These are phyloP conservation scores for Harpegnathos saltator DNA, from an alignment of 1,140 invertebrate species.

Conservation along the genomic window DNA sequence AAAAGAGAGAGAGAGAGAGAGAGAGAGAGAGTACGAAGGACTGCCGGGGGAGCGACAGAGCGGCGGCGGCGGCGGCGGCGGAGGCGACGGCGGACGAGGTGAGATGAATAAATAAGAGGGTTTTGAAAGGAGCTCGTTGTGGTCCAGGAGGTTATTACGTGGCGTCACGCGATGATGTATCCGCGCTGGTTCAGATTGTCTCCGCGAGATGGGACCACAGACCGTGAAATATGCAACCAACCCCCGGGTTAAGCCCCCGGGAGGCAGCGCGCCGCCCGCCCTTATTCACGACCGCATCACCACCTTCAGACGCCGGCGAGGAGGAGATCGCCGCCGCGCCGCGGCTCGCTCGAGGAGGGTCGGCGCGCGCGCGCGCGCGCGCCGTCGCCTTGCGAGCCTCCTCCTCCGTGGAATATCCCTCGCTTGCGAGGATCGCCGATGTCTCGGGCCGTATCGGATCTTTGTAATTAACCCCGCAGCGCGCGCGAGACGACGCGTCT, in stretches of 20 bases:
- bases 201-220: constrained; percentile 85
- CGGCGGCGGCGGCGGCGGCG: constrained; percentile 41
- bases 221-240: constrained; percentile 86
- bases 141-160: constrained; percentile 82
- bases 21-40: too few species aligned
- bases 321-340: constrained; percentile 50
- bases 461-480: too few species aligned
- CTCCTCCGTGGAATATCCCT: constrained; percentile 26
- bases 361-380: background rate
- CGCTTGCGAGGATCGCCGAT: background rate
- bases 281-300: constrained; percentile 81
- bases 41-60: constrained; percentile 11
- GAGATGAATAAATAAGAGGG: constrained; percentile 86
- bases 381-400: constrained; percentile 11
- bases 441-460: background rate
- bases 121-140: constrained; percentile 82
- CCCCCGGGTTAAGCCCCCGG: constrained; percentile 81
- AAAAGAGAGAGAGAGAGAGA: too few species aligned
- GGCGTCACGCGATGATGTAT: constrained; percentile 86
- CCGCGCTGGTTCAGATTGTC: constrained; percentile 85
- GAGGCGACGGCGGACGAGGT: constrained; percentile 78
- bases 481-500: background rate
- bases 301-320: constrained; percentile 79
- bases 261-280: constrained; percentile 75
- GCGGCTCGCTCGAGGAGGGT: constrained; percentile 14